Evolutionary conservation across 2,797 vertebrate genomes (phyloP).

Genomic region (Echiichthys vipera): DNA sequence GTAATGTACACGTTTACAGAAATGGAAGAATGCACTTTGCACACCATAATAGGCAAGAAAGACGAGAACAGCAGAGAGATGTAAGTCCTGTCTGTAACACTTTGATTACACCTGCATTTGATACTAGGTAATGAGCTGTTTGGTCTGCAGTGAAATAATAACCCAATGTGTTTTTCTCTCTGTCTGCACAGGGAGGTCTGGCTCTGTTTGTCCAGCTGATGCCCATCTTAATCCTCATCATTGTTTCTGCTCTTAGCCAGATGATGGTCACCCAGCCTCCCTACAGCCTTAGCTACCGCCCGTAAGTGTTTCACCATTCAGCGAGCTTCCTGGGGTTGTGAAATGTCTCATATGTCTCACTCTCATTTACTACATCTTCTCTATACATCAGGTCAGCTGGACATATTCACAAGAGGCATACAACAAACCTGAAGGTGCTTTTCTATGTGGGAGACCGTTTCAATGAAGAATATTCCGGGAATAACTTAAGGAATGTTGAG

Average conservation of each 20-base stretch:
- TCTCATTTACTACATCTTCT: neutral
- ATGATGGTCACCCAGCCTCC: constrained; percentile 98
- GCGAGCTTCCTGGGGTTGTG: neutral
- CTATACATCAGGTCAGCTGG: constrained; percentile 89
- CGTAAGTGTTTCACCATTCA: constrained; percentile 84
- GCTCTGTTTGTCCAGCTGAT: constrained; percentile 98
- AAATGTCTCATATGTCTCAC: constrained; percentile 5
- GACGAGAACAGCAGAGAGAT: constrained; percentile 94
- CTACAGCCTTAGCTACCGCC: constrained; percentile 95
- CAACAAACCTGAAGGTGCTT: constrained; percentile 91
- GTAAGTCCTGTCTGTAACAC: constrained; percentile 82
- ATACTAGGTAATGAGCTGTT: neutral
- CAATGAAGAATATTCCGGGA: constrained; percentile 90
- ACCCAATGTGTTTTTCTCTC: neutral
- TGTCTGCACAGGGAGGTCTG: constrained; percentile 89
- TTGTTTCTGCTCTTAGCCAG: constrained; percentile 97
- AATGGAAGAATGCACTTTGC: constrained; percentile 98
- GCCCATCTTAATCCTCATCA: constrained; percentile 98
- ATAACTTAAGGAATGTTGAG: constrained; percentile 91
- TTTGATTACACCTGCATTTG: neutral
- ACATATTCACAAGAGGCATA: constrained; percentile 90
- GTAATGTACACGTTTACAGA: constrained; percentile 97
- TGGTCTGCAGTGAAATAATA: neutral
- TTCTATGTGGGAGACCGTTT: constrained; percentile 95
- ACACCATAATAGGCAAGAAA: constrained; percentile 92